Evolutionary conservation across 1,140 invertebrate genomes (phyloP).

Genomic region (Lepidotrigona ventralis): DNA sequence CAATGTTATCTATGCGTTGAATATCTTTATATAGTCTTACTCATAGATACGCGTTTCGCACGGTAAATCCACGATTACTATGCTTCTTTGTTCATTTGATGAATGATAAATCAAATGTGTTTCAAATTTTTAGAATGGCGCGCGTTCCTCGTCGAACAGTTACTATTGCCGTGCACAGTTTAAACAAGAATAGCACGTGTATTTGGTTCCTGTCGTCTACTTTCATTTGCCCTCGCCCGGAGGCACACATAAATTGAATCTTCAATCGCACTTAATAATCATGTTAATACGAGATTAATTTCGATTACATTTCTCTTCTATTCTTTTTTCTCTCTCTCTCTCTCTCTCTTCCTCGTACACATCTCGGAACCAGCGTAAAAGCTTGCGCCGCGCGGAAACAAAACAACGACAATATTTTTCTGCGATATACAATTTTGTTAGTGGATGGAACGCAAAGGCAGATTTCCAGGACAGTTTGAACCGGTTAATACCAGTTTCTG

Average conservation of each 20-base stretch:
- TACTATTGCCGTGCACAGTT: background rate
- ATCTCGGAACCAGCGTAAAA: background rate
- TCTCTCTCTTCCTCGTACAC: background rate
- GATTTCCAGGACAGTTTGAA: constrained; percentile 51
- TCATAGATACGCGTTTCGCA: background rate
- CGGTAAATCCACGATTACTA: constrained; percentile 5
- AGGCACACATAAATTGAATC: constrained; percentile 1
- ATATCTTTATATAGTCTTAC: background rate
- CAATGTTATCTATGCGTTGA: background rate
- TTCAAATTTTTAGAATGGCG: background rate
- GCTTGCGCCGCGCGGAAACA: too few relatives aligned
- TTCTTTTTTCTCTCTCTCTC: background rate
- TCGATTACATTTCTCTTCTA: background rate
- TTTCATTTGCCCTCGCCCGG: constrained; percentile 21
- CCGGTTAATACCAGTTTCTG: constrained; percentile 52
- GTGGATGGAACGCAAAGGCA: constrained; percentile 29
- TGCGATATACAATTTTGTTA: constrained; percentile 17
- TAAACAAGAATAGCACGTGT: constrained; percentile 22
- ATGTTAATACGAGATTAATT: background rate
- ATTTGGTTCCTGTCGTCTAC: background rate
- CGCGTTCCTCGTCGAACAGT: background rate
- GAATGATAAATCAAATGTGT: background rate
- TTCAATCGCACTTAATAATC: background rate
- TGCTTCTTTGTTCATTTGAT: background rate
- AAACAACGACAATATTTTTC: constrained; percentile 19